Conservation (phyloP, 2,797 vertebrate genomes). For the Linurgus olivaceus region DNA sequence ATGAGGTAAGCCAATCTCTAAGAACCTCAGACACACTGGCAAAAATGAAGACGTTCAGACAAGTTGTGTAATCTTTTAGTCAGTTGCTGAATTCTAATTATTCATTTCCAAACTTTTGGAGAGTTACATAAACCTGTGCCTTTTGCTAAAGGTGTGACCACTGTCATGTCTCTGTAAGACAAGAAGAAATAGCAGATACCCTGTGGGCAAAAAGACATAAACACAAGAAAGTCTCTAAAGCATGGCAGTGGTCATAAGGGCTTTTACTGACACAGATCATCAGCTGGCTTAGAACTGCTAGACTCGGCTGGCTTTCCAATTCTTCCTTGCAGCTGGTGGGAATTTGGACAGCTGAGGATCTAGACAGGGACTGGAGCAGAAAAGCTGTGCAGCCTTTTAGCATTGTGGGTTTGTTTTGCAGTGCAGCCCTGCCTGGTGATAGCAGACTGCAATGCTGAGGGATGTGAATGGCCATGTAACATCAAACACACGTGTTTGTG, state of each 20-base stretch:
- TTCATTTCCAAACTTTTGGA: neutral
- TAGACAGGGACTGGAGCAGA: neutral
- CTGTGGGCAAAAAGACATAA: neutral
- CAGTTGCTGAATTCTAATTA: neutral
- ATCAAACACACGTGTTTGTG: fast-evolving
- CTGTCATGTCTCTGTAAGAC: neutral
- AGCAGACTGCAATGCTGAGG: neutral
- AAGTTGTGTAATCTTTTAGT: neutral
- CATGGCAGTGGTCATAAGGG: neutral
- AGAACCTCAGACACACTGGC: neutral
- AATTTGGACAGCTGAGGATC: neutral
- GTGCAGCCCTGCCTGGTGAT: neutral
- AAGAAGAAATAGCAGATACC: neutral
- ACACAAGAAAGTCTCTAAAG: neutral
- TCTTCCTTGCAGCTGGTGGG: neutral
- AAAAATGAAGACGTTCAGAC: neutral
- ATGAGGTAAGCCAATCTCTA: neutral
- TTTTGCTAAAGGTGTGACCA: neutral
- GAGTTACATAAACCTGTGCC: neutral
- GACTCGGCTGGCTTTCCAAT: neutral
- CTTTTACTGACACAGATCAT: neutral
- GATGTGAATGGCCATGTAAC: neutral
- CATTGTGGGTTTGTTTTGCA: neutral
- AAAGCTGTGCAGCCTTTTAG: neutral
- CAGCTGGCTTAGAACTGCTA: neutral